These are phyloP conservation scores for Rhabditoides inermis DNA, from an alignment of 2,888 invertebrate genomes.

Conservation along the genomic window DNA sequence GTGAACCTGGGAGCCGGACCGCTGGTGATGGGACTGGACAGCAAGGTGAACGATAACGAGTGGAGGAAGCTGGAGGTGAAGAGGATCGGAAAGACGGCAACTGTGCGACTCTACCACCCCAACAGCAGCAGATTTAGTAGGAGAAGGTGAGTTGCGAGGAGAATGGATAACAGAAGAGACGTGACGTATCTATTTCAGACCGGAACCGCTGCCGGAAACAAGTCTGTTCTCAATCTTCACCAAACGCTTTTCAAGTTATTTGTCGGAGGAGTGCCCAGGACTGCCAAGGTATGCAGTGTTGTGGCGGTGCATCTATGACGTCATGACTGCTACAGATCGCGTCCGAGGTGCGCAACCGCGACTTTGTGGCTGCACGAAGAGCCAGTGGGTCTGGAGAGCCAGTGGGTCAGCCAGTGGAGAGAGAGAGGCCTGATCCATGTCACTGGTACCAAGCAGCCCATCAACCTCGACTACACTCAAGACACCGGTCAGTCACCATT, in stretches of 20 bases:
- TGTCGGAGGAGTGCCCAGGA: slow-evolving; percentile 77
- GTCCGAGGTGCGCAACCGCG: slow-evolving; percentile 60
- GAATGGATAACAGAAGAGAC: slow-evolving; percentile 59
- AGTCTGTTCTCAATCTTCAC: slow-evolving; percentile 84
- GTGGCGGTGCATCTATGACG: too few species aligned
- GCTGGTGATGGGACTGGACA: slow-evolving; percentile 26
- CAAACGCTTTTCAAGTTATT: slow-evolving; percentile 75
- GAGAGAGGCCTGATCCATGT: slow-evolving; percentile 56
- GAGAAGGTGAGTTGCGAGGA: slow-evolving; percentile 1
- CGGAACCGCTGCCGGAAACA: slow-evolving; percentile 61
- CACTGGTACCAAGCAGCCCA: too few species aligned
- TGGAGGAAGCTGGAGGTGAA: slow-evolving; percentile 89
- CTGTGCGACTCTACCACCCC: slow-evolving; percentile 52
- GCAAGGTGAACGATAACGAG: slow-evolving; percentile 63
- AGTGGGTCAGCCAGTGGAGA: too few species aligned
- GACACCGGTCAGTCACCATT: too few species aligned
- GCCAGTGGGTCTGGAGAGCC: slow-evolving; percentile 90
- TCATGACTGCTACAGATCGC: slow-evolving; percentile 51
- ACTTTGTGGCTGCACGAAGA: slow-evolving; percentile 82
- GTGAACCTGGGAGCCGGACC: slow-evolving; percentile 73
- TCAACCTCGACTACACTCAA: too few species aligned
- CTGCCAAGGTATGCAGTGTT: slow-evolving; percentile 53
- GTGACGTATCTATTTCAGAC: too few species aligned
- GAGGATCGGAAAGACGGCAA: slow-evolving; percentile 77
- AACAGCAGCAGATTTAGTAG: too few species aligned